Percentiles rank a stretch among this genome's conserved stretches.
Evolutionary conservation across 2,888 invertebrate genomes (phyloP).

Genomic region (Phoronis australis): DNA sequence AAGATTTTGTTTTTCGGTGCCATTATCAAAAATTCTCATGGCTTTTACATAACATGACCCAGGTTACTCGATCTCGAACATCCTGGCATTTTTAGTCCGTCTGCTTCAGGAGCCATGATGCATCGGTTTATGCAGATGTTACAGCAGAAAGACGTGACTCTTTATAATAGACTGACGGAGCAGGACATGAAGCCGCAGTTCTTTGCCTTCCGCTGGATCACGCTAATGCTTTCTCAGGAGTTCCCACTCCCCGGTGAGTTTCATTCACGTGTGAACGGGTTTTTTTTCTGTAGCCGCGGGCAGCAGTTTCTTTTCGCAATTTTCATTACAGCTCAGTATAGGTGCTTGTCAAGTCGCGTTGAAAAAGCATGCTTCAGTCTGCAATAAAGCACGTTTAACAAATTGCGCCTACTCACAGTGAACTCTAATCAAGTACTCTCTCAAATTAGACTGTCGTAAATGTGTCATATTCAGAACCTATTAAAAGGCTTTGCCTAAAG

Average conservation of each 20-base stretch:
- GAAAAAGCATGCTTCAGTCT: background rate
- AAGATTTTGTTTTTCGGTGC: too few relatives aligned
- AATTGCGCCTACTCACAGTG: too few relatives aligned
- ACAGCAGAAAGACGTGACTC: slow-evolving; percentile 68
- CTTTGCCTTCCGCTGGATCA: slow-evolving; percentile 96
- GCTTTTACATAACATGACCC: too few relatives aligned
- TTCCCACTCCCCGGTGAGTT: slow-evolving; percentile 74
- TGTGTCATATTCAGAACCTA: too few relatives aligned
- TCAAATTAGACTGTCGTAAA: too few relatives aligned
- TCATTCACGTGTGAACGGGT: background rate
- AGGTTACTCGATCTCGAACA: too few relatives aligned
- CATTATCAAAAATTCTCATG: too few relatives aligned
- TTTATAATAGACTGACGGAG: slow-evolving; percentile 71
- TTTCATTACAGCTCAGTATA: too few relatives aligned
- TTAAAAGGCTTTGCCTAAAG: too few relatives aligned
- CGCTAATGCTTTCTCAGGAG: slow-evolving; percentile 90
- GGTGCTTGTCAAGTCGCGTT: too few relatives aligned
- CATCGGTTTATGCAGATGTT: slow-evolving; percentile 70
- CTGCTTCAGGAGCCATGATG: slow-evolving; percentile 64
- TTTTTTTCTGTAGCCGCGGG: background rate
- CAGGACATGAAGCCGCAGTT: slow-evolving; percentile 91
- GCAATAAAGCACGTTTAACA: background rate
- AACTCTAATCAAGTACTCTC: too few relatives aligned
- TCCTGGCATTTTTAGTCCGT: too few relatives aligned
- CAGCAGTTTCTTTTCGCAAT: background rate